Evolutionary conservation across 2,888 invertebrate species (phyloP), one percentile per base, ranked within the genome.

Genomic region (Eustalomyia histrio): DNA sequence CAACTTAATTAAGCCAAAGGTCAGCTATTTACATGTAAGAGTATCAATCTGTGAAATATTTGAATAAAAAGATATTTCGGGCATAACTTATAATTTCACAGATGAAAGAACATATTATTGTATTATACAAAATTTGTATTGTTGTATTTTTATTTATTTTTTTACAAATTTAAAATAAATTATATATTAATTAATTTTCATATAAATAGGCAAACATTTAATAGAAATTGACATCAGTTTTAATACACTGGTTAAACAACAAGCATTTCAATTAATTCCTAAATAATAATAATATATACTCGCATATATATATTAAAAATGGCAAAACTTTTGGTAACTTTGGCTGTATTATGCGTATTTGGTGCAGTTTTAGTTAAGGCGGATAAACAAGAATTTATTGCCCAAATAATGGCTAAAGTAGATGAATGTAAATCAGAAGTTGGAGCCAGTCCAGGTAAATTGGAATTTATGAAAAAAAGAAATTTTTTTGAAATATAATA

Each of bases 31-130:
- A 4, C 2, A 21, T 21, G 21, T 7, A 3, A 29, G 29, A 29
- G 1, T 29, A 29, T 29, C 3, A 29, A 29, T 29, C 1, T 29
- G 4, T 29, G 7, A 29, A 29, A 29, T 29, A 29, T 29, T 29
- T 29, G 3, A 29, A 29, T 29, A 6, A 6, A 29, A 39, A 47
- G 6, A 47, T 33, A 21, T 33, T 60, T 43, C 57, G 52, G 24
- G 29, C 72, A 57, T 76, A 83, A 82, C 84, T 69, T 85, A 85
- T 89, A 85, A 89, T 88, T 88, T 88, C 84, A 87, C 85, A 89
- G 85, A 73, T 85, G 84, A 86, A 80, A 69, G 83, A 78, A 75
- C 65, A 61, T 61, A 47, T 50, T 79, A 68, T 53, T 53, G 4
- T 50, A 24, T 35, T 50, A 35, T 57, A 33, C 8, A 50, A 57